Conservation (phyloP, 1,140 invertebrate genomes). For the Lineus longissimus region DNA sequence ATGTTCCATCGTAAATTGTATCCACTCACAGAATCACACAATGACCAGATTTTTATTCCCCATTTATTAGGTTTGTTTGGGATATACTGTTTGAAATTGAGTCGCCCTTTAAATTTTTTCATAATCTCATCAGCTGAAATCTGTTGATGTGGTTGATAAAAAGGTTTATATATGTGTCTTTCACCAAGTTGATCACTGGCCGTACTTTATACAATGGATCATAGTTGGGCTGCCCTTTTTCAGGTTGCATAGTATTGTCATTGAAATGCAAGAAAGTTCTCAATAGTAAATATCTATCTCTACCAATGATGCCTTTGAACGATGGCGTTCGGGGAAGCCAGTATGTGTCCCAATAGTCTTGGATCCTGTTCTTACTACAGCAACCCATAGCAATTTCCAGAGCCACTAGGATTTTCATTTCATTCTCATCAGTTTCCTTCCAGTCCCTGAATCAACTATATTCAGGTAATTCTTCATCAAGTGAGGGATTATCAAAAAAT, state of each 20-base stretch:
- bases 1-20: neutral
- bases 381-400: neutral
- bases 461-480: neutral
- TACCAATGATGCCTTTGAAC: neutral
- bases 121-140: neutral
- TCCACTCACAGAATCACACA: neutral
- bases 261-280: neutral
- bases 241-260: neutral
- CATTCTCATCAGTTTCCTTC: neutral
- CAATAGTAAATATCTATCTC: neutral
- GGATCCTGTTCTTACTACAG: neutral
- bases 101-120: conserved; percentile 4
- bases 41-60: neutral
- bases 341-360: neutral
- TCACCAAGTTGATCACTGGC: neutral
- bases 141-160: neutral
- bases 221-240: neutral
- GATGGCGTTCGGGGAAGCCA: neutral
- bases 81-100: neutral
- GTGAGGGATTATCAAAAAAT: neutral
- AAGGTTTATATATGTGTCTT: neutral
- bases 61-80: neutral
- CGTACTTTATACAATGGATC: neutral
- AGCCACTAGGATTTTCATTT: neutral
- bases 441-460: neutral